phyloP scores from a whole-genome alignment of 2,797 vertebrate genomes.

The Tenualosa thibaudeaui region DNA sequence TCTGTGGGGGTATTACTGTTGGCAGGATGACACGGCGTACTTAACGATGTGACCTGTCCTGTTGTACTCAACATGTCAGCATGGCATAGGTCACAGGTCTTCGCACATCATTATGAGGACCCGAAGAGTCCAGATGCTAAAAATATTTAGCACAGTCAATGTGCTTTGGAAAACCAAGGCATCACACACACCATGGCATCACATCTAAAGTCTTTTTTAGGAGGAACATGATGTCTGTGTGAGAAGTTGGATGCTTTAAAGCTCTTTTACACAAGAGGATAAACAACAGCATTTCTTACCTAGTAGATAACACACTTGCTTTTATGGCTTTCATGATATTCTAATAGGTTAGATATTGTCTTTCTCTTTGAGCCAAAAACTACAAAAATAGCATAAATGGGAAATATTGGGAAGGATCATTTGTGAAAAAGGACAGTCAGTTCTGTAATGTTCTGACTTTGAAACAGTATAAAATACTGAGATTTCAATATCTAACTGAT shows the following conservation, averaged over 20 bases:
- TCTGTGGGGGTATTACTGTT: not conserved
- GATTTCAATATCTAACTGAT: no score
- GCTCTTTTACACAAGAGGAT: not conserved
- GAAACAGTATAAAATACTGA: no score
- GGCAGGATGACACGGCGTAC: conserved; percentile 17
- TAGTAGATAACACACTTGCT: not conserved
- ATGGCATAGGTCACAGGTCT: conserved; percentile 50
- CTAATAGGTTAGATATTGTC: not conserved
- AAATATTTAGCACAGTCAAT: conserved; percentile 49
- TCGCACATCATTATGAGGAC: conserved; percentile 60
- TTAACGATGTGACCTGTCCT: conserved; percentile 37
- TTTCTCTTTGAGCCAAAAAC: not conserved
- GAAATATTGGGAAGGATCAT: not conserved
- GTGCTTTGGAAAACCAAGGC: not conserved
- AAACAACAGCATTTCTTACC: not conserved
- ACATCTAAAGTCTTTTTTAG: not conserved
- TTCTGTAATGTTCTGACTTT: not conserved
- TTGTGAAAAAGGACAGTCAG: not conserved
- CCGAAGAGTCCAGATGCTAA: conserved; percentile 54
- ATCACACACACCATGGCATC: not conserved
- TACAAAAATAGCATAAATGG: not conserved
- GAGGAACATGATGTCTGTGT: not conserved
- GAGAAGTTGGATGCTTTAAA: not conserved
- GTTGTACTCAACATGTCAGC: conserved; percentile 52
- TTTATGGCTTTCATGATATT: not conserved